phyloP scores from a whole-genome alignment of 23 tunicate species.

The Ciona savignyi region DNA sequence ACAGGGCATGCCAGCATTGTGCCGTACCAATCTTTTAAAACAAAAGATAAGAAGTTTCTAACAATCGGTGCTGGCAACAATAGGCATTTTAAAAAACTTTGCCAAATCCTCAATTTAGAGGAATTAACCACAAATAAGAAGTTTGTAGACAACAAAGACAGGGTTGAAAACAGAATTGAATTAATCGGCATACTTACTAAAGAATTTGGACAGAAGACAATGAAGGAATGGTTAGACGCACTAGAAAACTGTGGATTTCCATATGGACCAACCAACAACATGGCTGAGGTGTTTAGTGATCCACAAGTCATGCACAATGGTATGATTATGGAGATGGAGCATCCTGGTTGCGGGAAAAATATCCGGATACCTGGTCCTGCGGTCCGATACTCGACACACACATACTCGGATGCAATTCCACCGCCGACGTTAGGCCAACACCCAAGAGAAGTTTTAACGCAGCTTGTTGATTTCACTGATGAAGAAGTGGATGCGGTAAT shows the following conservation, averaged over 20 bases:
- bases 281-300: conserved; percentile 64
- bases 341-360: conserved; percentile 23
- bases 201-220: conserved; percentile 37
- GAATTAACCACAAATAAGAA: conserved; percentile 21
- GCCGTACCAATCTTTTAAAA: conserved; percentile 95
- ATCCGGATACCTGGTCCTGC: conserved; percentile 79
- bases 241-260: conserved; percentile 74
- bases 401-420: neutral
- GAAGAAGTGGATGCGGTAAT: conserved; percentile 5
- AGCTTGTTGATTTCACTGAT: conserved; percentile 21
- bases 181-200: conserved; percentile 39
- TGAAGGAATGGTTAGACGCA: conserved; percentile 52
- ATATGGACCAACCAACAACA: conserved; percentile 83
- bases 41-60: conserved; percentile 73
- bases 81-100: conserved; percentile 56
- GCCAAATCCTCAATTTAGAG: conserved; percentile 35
- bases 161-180: conserved; percentile 62
- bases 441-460: conserved; percentile 43
- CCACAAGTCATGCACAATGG: conserved; percentile 71
- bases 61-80: conserved; percentile 96
- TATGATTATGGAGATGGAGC: conserved; percentile 41
- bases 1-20: conserved; percentile 94
- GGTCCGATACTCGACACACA: conserved; percentile 41
- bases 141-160: conserved; percentile 35
- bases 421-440: conserved; percentile 84